Conservation (phyloP, 2,113 vertebrate species). For the Bettongia penicillata region DNA sequence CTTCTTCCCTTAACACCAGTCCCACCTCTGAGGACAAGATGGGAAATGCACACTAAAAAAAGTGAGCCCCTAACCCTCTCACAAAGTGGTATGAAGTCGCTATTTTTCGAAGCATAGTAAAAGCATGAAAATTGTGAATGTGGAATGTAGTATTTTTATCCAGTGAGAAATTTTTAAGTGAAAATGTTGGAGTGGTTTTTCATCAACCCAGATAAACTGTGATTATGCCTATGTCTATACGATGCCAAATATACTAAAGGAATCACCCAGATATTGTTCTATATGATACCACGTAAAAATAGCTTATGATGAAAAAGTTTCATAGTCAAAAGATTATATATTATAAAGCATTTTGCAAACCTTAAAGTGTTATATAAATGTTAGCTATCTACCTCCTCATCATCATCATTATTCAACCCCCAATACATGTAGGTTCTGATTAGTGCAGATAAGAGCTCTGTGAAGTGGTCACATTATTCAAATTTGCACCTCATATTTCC, state of each 20-base stretch:
- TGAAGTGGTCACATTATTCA: not conserved
- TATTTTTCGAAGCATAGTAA: not conserved
- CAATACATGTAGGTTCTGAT: not conserved
- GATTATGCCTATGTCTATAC: conserved; percentile 8
- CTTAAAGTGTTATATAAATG: not conserved
- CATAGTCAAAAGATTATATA: not conserved
- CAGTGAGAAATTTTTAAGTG: conserved; percentile 37
- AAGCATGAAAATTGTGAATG: not conserved
- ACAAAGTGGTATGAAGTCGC: not conserved
- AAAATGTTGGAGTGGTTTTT: conserved; percentile 38
- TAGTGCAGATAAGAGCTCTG: not conserved
- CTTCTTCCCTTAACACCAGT: not conserved
- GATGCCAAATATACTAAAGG: conserved; percentile 5
- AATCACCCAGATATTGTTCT: conserved; percentile 46
- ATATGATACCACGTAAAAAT: conserved; percentile 34
- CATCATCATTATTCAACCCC: not conserved
- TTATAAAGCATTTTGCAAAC: not conserved
- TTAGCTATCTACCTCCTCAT: not conserved
- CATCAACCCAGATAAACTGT: conserved; percentile 27
- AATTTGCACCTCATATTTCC: not conserved
- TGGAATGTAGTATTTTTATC: not conserved
- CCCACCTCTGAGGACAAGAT: not conserved
- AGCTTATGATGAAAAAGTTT: not conserved
- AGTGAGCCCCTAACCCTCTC: not conserved
- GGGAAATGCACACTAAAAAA: not conserved